Evolutionary conservation across 2,113 vertebrate species (phyloP).

Genomic region (Hippocampus mohnikei): DNA sequence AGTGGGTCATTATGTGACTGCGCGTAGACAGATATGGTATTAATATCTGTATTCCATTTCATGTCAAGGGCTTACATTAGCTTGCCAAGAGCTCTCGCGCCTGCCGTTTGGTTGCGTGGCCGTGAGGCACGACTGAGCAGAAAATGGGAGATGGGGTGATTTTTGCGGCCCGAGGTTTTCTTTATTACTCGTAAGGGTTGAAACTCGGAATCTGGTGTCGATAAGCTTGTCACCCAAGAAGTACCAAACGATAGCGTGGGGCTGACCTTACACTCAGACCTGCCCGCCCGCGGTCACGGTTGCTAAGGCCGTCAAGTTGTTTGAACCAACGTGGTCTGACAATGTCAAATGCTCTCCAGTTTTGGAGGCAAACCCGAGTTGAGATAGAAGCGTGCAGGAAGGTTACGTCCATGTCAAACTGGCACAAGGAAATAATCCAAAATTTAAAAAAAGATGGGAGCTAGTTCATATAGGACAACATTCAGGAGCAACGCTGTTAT

Average conservation of each 20-base stretch:
- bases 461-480: too few species aligned
- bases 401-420: too few species aligned
- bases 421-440: too few species aligned
- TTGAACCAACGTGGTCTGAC: neutral
- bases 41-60: conserved; percentile 59
- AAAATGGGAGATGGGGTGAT: conserved; percentile 47
- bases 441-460: too few species aligned
- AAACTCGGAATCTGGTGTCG: conserved; percentile 13
- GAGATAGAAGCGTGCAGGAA: too few species aligned
- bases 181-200: conserved; percentile 33
- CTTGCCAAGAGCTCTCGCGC: conserved; percentile 44
- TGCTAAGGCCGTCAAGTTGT: neutral
- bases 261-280: neutral
- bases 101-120: conserved; percentile 53
- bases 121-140: conserved; percentile 30
- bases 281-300: neutral
- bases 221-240: conserved; percentile 20
- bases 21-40: conserved; percentile 52
- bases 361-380: too few species aligned
- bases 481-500: too few species aligned
- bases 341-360: neutral
- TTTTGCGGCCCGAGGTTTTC: conserved; percentile 20
- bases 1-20: conserved; percentile 46
- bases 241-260: conserved; percentile 1
- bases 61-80: conserved; percentile 57